Evolutionary conservation across 2,888 invertebrate genomes (phyloP).

Genomic region (Hydropsyche betteni): DNA sequence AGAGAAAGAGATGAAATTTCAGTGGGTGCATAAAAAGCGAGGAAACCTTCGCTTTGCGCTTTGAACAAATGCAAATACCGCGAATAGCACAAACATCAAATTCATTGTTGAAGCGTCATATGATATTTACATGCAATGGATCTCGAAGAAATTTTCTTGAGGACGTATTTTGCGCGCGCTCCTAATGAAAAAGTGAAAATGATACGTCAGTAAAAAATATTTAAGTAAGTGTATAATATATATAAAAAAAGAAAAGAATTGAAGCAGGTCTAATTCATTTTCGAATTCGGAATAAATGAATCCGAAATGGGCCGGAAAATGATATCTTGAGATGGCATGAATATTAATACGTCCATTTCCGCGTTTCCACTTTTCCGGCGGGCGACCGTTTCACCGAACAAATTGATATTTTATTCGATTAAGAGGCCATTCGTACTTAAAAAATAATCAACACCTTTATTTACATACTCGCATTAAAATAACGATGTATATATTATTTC

Average conservation of each 20-base stretch:
- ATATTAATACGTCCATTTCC: slow-evolving; percentile 41
- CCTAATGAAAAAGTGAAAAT: slow-evolving; percentile 43
- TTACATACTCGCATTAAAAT: not conserved
- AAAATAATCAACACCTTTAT: not conserved
- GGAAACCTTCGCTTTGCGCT: not conserved
- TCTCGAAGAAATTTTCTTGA: not conserved
- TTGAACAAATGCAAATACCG: no score
- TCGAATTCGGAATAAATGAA: slow-evolving; percentile 48
- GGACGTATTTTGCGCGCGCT: slow-evolving; percentile 25
- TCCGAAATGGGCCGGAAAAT: slow-evolving; percentile 46
- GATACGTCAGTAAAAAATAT: slow-evolving; percentile 35
- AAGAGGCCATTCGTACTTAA: slow-evolving; percentile 30
- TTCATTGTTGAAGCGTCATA: not conserved
- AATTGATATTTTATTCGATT: slow-evolving; percentile 44
- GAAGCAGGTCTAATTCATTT: slow-evolving; percentile 46
- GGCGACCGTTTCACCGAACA: slow-evolving; percentile 35
- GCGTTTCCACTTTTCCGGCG: slow-evolving; percentile 36
- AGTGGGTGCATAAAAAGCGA: slow-evolving; percentile 7
- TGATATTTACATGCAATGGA: not conserved
- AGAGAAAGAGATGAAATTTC: slow-evolving; percentile 9
- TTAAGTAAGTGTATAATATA: not conserved
- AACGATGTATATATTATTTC: not conserved
- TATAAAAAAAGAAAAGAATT: slow-evolving; percentile 25
- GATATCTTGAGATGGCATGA: slow-evolving; percentile 46
- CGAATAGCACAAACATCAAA: no score